Conservation (phyloP, 2,888 invertebrate species). For the Microctonus brassicae region DNA sequence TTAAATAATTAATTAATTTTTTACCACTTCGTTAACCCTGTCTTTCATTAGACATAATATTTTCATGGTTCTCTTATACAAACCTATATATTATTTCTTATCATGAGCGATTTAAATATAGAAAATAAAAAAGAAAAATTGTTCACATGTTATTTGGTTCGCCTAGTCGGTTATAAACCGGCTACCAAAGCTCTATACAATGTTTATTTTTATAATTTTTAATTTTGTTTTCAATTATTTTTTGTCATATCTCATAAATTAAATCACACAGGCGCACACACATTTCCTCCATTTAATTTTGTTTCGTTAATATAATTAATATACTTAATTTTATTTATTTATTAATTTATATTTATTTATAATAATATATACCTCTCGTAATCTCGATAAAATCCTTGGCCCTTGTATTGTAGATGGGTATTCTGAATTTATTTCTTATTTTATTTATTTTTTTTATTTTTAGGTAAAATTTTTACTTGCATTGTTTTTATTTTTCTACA, state of each 20-base stretch:
- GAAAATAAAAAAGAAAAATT: conserved; percentile 2
- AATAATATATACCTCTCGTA: conserved; percentile 14
- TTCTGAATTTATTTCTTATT: not conserved
- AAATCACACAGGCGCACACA: conserved; percentile 7
- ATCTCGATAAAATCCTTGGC: conserved; percentile 16
- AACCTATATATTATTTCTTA: not conserved
- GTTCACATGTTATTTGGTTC: conserved; percentile 6
- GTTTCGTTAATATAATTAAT: too few relatives aligned
- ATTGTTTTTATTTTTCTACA: too few relatives aligned
- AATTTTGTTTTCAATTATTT: too few relatives aligned
- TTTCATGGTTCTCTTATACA: not conserved
- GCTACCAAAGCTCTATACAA: conserved; percentile 32
- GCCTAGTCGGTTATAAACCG: conserved; percentile 17
- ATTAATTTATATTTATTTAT: too few relatives aligned
- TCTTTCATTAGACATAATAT: not conserved
- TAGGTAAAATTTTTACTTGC: not conserved
- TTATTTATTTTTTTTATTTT: not conserved
- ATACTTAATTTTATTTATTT: conserved; percentile 20
- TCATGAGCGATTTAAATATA: conserved; percentile 4
- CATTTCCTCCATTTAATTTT: conserved; percentile 4
- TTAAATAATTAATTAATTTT: not conserved
- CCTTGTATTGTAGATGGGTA: conserved; percentile 4
- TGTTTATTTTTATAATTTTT: not conserved
- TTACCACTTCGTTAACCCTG: not conserved
- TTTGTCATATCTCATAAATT: not conserved